A percentile compares a stretch with the other conserved stretches of the same genome.
Conservation (phyloP, 1,140 invertebrate genomes). For the Drosophila pseudoananassae region DNA sequence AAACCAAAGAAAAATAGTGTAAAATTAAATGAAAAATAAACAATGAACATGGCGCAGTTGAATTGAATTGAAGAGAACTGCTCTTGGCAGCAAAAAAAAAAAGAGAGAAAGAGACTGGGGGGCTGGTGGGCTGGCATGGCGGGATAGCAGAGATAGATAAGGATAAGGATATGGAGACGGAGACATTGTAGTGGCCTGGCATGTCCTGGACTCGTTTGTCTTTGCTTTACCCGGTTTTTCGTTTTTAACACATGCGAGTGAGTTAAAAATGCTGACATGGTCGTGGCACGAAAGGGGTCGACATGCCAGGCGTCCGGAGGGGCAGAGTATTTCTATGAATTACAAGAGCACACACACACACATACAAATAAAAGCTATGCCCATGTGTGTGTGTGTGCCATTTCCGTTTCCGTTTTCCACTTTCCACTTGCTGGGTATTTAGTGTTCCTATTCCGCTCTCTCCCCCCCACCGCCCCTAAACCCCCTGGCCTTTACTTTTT, state of each 20-base stretch:
- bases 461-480: neutral
- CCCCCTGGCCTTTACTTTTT: neutral
- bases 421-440: constrained; percentile 80
- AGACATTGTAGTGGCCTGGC: constrained; percentile 50
- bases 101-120: neutral
- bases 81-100: constrained; percentile 17
- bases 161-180: constrained; percentile 14
- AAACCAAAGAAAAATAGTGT: constrained; percentile 57
- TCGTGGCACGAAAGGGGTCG: constrained; percentile 25
- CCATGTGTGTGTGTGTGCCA: constrained; percentile 59
- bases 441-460: constrained; percentile 51
- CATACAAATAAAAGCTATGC: constrained; percentile 17
- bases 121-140: too few relatives aligned
- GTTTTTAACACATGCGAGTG: constrained; percentile 69
- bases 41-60: constrained; percentile 75
- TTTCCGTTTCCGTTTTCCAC: constrained; percentile 79
- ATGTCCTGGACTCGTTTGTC: constrained; percentile 57
- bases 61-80: constrained; percentile 76
- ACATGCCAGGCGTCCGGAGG: neutral
- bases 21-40: constrained; percentile 83
- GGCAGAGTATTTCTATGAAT: constrained; percentile 61
- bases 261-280: constrained; percentile 76
- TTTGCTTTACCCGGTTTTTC: constrained; percentile 53
- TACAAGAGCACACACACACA: constrained; percentile 59
- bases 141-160: neutral